A percentile compares a stretch with the other conserved stretches of the same genome.
Evolutionary conservation across 2,113 vertebrate species (phyloP).

Genomic region (Trichomycterus rosablanca): DNA sequence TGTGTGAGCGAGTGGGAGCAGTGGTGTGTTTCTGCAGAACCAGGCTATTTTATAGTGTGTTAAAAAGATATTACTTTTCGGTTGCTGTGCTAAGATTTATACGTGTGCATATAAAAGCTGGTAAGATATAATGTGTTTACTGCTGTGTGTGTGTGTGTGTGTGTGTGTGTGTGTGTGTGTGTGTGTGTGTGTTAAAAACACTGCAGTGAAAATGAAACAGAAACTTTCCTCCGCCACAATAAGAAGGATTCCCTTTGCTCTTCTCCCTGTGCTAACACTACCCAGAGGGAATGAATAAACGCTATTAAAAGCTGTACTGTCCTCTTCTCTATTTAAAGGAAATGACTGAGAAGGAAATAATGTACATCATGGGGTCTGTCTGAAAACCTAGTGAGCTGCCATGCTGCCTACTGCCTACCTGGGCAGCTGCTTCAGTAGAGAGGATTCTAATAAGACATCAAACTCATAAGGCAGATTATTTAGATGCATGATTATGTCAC

Average conservation of each 20-base stretch:
- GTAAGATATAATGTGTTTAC: not conserved
- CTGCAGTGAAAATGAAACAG: slow-evolving; percentile 18
- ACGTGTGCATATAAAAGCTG: not conserved
- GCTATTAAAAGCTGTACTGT: slow-evolving; percentile 23
- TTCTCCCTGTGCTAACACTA: not conserved
- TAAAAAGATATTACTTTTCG: not conserved
- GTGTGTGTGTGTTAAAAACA: not conserved
- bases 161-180: slow-evolving; percentile 2
- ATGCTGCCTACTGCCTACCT: not conserved
- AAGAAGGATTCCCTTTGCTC: not conserved
- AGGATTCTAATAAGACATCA: too few relatives aligned
- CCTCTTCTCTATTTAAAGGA: slow-evolving; percentile 26
- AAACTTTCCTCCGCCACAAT: not conserved
- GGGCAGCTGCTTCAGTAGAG: too few relatives aligned
- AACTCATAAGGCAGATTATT: too few relatives aligned
- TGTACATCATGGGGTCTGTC: slow-evolving; percentile 3
- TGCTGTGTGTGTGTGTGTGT: not conserved
- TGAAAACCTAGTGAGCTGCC: slow-evolving; percentile 8
- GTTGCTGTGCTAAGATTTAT: not conserved
- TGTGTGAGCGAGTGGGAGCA: not conserved
- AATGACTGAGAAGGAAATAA: slow-evolving; percentile 23
- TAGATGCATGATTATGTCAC: too few relatives aligned
- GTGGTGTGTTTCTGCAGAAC: not conserved
- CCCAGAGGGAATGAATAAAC: slow-evolving; percentile 22
- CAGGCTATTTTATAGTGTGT: slow-evolving; percentile 7